A percentile compares a stretch with the other conserved stretches of the same genome.
Evolutionary conservation across 35 echinoderm and acorn worm genomes (phyloP).

Genomic region (Strongylocentrotus purpuratus): DNA sequence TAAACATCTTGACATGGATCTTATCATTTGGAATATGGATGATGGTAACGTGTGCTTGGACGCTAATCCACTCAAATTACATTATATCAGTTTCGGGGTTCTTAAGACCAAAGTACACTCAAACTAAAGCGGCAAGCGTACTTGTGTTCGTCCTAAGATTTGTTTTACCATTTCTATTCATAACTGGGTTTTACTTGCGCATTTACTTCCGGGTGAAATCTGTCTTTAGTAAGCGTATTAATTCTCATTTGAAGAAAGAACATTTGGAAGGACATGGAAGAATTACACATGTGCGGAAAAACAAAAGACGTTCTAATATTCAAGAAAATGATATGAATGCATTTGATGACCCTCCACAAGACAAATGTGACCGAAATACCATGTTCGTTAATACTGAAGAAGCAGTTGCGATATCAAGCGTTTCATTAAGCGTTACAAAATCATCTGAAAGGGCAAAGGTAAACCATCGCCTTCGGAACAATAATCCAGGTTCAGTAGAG

Average conservation of each 20-base stretch:
- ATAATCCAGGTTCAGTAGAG: not conserved
- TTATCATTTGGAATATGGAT: slow-evolving; percentile 16
- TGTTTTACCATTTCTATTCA: too few relatives aligned
- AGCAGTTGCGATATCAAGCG: not conserved
- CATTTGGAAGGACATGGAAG: too few relatives aligned
- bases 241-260: too few relatives aligned
- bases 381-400: not conserved
- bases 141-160: not conserved
- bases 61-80: not conserved
- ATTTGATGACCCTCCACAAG: too few relatives aligned
- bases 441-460: not conserved
- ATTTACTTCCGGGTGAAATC: too few relatives aligned
- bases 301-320: too few relatives aligned
- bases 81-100: not conserved
- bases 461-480: not conserved
- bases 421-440: not conserved
- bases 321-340: too few relatives aligned
- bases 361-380: too few relatives aligned
- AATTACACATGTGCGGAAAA: too few relatives aligned
- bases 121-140: not conserved
- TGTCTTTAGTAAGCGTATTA: too few relatives aligned
- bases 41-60: not conserved
- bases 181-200: too few relatives aligned
- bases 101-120: not conserved
- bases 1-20: slow-evolving; percentile 22